phyloP scores from a whole-genome alignment of 2,888 invertebrate species.

The Exephanes ischioxanthus region DNA sequence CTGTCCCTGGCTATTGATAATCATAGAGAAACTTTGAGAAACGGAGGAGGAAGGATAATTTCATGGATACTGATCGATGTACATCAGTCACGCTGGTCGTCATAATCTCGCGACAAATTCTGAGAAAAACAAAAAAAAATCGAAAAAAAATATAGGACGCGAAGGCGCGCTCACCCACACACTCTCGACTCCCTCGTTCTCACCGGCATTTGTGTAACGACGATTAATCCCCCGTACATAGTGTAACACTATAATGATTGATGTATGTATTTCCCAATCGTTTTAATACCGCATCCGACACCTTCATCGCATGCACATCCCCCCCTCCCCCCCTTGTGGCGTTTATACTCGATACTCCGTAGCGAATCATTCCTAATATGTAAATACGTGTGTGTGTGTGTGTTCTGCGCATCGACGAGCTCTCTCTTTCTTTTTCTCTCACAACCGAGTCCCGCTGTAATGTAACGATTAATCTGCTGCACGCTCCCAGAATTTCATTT shows the following conservation, averaged over 20 bases:
- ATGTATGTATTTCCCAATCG: constrained; percentile 44
- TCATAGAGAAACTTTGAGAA: constrained; percentile 55
- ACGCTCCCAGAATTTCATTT: constrained; percentile 37
- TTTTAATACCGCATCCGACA: constrained; percentile 32
- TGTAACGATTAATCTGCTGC: constrained; percentile 49
- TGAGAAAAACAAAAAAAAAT: background rate
- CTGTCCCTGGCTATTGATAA: constrained; percentile 24
- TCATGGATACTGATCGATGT: constrained; percentile 30
- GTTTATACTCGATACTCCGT: constrained; percentile 7
- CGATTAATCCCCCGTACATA: constrained; percentile 25
- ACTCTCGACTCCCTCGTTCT: constrained; percentile 36
- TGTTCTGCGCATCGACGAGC: background rate
- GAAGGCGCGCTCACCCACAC: constrained; percentile 47
- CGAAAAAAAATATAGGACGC: constrained; percentile 37
- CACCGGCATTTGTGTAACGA: background rate
- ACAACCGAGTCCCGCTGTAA: constrained; percentile 11
- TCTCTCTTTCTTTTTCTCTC: constrained; percentile 6
- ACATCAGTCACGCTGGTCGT: constrained; percentile 19
- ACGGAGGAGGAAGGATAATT: constrained; percentile 44
- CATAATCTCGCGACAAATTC: constrained; percentile 27
- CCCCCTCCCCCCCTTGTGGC: background rate
- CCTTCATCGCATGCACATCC: constrained; percentile 41
- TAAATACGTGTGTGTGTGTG: constrained; percentile 13
- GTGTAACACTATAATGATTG: constrained; percentile 33
- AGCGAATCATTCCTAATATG: constrained; percentile 37